Percentiles rank a stretch among this genome's conserved stretches.
These are phyloP conservation scores for Manis crassicaudata DNA, from an alignment of 2,797 vertebrate genomes.

Conservation along the genomic window DNA sequence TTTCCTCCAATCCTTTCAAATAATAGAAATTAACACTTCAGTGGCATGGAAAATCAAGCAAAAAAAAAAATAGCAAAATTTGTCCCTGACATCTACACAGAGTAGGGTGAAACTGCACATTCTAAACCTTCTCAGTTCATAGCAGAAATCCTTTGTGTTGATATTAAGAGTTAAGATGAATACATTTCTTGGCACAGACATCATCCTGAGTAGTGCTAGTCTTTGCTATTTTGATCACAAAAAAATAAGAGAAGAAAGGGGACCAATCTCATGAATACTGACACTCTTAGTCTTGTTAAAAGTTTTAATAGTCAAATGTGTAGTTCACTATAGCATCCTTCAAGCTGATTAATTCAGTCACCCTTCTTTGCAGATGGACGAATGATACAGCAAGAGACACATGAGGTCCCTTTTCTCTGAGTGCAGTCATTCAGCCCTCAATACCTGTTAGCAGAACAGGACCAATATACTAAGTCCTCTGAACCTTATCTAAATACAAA, in stretches of 20 bases:
- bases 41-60: neutral
- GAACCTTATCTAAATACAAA: neutral
- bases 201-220: neutral
- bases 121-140: neutral
- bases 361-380: neutral
- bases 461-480: neutral
- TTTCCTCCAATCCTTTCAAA: neutral
- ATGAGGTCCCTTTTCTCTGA: neutral
- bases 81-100: neutral
- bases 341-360: neutral
- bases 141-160: neutral
- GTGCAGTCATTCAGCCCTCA: neutral
- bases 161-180: neutral
- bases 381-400: neutral
- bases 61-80: neutral
- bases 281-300: neutral
- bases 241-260: neutral
- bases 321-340: neutral
- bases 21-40: neutral
- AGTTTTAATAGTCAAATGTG: neutral
- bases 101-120: neutral
- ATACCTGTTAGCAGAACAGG: neutral
- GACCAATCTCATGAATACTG: neutral
- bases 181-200: neutral
- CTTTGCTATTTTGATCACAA: neutral